A percentile compares a stretch with the other conserved stretches of the same genome.
Evolutionary conservation across 2,113 vertebrate genomes (phyloP).

Genomic region (Albula glossodonta): DNA sequence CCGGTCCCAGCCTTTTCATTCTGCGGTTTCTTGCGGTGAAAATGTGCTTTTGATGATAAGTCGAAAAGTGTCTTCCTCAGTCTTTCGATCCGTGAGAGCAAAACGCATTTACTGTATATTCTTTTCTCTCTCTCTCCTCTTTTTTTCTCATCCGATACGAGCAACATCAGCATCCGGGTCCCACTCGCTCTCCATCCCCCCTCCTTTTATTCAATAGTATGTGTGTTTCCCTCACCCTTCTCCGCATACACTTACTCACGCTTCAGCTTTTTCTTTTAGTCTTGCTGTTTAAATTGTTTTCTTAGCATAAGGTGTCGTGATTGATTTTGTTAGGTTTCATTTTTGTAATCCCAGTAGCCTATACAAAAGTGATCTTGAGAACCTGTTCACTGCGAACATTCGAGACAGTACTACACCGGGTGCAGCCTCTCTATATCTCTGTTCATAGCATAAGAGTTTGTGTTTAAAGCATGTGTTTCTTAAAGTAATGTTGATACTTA

Average conservation of each 20-base stretch:
- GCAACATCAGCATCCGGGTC: slow-evolving; percentile 79
- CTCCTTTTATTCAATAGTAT: slow-evolving; percentile 24
- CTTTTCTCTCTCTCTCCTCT: slow-evolving; percentile 40
- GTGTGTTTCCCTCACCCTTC: neutral
- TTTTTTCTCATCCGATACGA: slow-evolving; percentile 51
- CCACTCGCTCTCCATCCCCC: slow-evolving; percentile 38
- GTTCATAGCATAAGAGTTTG: too few relatives aligned
- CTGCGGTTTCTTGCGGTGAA: slow-evolving; percentile 2
- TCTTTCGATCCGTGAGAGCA: neutral
- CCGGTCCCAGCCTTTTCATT: slow-evolving; percentile 24
- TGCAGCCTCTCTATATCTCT: neutral
- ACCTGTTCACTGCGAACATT: neutral
- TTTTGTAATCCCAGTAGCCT: neutral
- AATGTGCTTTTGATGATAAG: neutral
- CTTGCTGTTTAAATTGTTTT: neutral
- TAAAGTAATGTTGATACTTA: too few relatives aligned
- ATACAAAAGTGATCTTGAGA: neutral
- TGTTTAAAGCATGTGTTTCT: too few relatives aligned
- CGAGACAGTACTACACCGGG: neutral
- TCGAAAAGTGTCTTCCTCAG: slow-evolving; percentile 7
- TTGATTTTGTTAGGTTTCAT: neutral
- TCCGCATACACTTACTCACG: neutral
- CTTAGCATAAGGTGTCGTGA: neutral
- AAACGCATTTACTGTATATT: slow-evolving; percentile 38
- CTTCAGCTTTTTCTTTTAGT: neutral